Percentiles rank a stretch among this genome's conserved stretches.
Evolutionary conservation across 2,888 invertebrate genomes (phyloP).

Genomic region (Andricus curvator): DNA sequence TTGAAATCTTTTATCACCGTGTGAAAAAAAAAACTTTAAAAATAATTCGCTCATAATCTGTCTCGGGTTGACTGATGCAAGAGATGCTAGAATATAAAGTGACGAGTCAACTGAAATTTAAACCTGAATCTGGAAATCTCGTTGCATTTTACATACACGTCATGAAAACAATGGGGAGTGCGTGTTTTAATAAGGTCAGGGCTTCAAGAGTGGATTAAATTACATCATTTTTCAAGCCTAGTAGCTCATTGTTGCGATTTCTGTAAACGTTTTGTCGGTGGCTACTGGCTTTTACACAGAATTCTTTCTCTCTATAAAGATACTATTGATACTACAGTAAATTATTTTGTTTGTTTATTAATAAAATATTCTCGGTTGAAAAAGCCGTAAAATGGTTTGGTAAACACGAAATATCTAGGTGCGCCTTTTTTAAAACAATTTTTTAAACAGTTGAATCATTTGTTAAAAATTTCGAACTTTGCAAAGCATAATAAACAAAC

Average conservation of each 20-base stretch:
- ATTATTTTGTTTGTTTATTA: neutral
- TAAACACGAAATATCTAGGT: too few species aligned
- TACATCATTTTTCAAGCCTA: constrained; percentile 55
- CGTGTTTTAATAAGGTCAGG: constrained; percentile 56
- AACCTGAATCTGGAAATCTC: constrained; percentile 36
- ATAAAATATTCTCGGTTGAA: too few species aligned
- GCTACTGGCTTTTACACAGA: neutral
- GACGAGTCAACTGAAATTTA: constrained; percentile 31
- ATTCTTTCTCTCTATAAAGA: neutral
- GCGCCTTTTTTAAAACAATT: too few species aligned
- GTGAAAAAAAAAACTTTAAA: neutral
- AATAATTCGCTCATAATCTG: neutral
- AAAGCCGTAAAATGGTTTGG: too few species aligned
- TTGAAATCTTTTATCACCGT: neutral
- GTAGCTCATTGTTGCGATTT: constrained; percentile 49
- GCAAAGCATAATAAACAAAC: too few species aligned
- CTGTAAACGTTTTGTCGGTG: neutral
- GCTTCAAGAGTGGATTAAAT: constrained; percentile 50
- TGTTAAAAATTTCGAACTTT: too few species aligned
- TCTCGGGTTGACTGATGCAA: neutral
- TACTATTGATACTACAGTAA: neutral
- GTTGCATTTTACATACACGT: constrained; percentile 15
- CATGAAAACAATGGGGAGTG: constrained; percentile 46
- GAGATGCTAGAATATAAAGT: constrained; percentile 4
- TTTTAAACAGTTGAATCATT: too few species aligned